phyloP scores from a whole-genome alignment of 1,140 invertebrate species.

The Dolichoris vasculosae region DNA sequence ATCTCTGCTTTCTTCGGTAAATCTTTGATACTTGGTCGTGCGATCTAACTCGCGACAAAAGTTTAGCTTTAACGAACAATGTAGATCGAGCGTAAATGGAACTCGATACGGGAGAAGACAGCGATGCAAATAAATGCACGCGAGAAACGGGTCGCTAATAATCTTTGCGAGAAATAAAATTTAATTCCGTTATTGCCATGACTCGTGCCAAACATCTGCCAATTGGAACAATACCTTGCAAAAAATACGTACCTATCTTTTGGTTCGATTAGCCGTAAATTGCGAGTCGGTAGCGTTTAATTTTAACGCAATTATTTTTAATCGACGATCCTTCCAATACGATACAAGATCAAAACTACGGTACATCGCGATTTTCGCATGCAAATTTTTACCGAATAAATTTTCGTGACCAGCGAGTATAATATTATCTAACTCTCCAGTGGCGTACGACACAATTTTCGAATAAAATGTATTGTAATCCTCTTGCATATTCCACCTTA shows the following conservation, averaged over 20 bases:
- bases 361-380: too few relatives aligned
- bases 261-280: not conserved
- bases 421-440: too few relatives aligned
- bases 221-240: too few relatives aligned
- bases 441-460: not conserved
- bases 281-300: not conserved
- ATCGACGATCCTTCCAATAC: not conserved
- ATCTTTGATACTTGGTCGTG: slow-evolving; percentile 20
- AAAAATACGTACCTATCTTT: too few relatives aligned
- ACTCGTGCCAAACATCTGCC: not conserved
- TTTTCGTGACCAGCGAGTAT: not conserved
- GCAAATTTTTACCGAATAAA: not conserved
- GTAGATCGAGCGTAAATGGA: not conserved
- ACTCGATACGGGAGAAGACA: not conserved
- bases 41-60: not conserved
- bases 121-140: too few relatives aligned
- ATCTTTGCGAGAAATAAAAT: not conserved
- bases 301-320: not conserved
- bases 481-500: not conserved
- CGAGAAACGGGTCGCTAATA: not conserved
- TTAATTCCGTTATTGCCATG: not conserved
- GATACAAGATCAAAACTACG: too few relatives aligned
- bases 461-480: not conserved
- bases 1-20: slow-evolving; percentile 1
- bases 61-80: not conserved